Conservation (phyloP, 2,113 vertebrate genomes). For the Mormyrus iriodes region DNA sequence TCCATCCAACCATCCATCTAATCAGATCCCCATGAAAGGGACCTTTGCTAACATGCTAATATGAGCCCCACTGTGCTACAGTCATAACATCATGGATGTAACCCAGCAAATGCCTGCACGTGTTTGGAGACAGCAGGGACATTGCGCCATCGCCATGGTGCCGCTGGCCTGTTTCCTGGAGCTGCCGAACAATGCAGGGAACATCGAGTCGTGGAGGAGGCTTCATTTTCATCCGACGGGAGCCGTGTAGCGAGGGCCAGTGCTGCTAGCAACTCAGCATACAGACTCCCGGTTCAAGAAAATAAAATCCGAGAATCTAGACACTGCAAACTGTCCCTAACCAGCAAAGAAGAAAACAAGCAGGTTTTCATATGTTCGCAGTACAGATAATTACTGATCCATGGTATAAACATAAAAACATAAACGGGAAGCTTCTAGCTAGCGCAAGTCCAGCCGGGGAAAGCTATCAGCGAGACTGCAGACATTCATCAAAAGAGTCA, state of each 20-base stretch:
- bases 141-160: background rate
- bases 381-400: background rate
- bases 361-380: background rate
- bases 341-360: background rate
- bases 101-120: background rate
- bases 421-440: background rate
- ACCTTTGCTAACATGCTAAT: background rate
- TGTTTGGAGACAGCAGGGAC: background rate
- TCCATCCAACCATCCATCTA: background rate
- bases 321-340: background rate
- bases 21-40: background rate
- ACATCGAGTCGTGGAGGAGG: background rate
- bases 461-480: background rate
- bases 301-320: background rate
- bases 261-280: background rate
- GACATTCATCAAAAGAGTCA: background rate
- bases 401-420: background rate
- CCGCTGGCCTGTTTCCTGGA: background rate
- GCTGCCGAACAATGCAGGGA: background rate
- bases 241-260: background rate
- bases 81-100: background rate
- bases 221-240: background rate
- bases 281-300: background rate
- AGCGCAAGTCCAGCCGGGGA: background rate
- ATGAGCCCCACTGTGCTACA: background rate